A percentile compares a stretch with the other conserved stretches of the same genome.
Conservation (phyloP, 2,888 invertebrate genomes). For the Euplexia lucipara region DNA sequence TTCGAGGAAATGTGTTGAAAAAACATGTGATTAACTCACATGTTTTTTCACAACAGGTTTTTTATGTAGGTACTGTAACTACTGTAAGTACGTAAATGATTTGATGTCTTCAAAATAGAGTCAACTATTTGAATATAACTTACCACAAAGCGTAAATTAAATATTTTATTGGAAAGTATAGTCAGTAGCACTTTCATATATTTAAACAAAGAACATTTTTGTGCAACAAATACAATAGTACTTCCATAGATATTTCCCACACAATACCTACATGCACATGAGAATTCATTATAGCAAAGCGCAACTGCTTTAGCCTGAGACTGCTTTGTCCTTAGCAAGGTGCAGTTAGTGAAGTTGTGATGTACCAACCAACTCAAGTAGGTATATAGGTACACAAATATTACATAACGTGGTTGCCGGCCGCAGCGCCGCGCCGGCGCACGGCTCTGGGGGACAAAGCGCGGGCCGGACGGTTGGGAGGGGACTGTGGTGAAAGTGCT, state of each 20-base stretch:
- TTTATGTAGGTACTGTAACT: too few species aligned
- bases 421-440: conserved; percentile 56
- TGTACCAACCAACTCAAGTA: conserved; percentile 67
- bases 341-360: conserved; percentile 69
- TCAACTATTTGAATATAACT: not conserved
- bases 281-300: conserved; percentile 44
- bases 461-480: conserved; percentile 59
- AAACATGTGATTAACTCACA: too few species aligned
- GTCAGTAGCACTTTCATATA: conserved; percentile 32
- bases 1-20: too few species aligned
- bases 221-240: conserved; percentile 46
- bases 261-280: conserved; percentile 47
- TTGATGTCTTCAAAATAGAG: too few species aligned
- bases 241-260: conserved; percentile 42
- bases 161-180: conserved; percentile 37
- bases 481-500: conserved; percentile 80
- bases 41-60: too few species aligned
- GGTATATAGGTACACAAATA: conserved; percentile 53
- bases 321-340: conserved; percentile 68
- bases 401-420: conserved; percentile 67
- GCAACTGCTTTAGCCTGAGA: conserved; percentile 57
- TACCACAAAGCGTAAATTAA: conserved; percentile 11
- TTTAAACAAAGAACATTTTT: conserved; percentile 50
- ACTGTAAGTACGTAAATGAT: too few species aligned
- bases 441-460: conserved; percentile 29